phyloP scores from a whole-genome alignment of 2,888 invertebrate species.

The Orthonychiurus folsomi region DNA sequence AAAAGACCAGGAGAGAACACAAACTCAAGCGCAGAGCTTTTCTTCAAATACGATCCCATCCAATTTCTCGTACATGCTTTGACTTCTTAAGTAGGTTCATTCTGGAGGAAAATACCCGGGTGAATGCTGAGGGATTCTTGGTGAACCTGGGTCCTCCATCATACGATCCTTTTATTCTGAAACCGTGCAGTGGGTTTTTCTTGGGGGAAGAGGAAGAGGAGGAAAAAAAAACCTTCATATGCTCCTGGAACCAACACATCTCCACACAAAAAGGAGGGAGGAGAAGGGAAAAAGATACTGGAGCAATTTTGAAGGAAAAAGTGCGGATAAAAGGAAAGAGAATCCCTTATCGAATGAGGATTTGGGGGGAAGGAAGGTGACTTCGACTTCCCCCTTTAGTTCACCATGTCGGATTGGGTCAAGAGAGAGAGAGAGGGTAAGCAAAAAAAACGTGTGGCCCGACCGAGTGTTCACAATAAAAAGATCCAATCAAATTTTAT shows the following conservation, averaged over 20 bases:
- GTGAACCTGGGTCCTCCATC: background rate
- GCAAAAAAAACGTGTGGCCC: too few relatives aligned
- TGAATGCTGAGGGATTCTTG: too few relatives aligned
- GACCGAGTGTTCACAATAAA: conserved; percentile 23
- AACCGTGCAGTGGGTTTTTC: too few relatives aligned
- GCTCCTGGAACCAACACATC: too few relatives aligned
- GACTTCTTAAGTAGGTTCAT: background rate
- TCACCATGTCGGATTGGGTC: too few relatives aligned
- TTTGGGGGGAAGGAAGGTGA: background rate
- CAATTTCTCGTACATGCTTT: background rate
- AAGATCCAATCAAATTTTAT: conserved; percentile 35
- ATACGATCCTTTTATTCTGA: background rate
- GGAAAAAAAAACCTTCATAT: background rate
- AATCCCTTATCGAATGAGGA: conserved; percentile 1
- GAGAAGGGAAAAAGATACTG: background rate
- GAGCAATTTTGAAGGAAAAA: background rate
- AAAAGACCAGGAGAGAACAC: background rate
- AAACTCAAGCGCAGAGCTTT: conserved; percentile 1
- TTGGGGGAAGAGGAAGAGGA: too few relatives aligned
- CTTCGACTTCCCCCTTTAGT: too few relatives aligned
- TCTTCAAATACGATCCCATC: background rate
- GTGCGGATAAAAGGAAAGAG: background rate
- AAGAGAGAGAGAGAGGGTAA: too few relatives aligned
- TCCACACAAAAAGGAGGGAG: background rate
- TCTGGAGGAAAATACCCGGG: too few relatives aligned